These are phyloP conservation scores for Stomorhina lunata DNA, from an alignment of 2,888 invertebrate species.

Conservation along the genomic window DNA sequence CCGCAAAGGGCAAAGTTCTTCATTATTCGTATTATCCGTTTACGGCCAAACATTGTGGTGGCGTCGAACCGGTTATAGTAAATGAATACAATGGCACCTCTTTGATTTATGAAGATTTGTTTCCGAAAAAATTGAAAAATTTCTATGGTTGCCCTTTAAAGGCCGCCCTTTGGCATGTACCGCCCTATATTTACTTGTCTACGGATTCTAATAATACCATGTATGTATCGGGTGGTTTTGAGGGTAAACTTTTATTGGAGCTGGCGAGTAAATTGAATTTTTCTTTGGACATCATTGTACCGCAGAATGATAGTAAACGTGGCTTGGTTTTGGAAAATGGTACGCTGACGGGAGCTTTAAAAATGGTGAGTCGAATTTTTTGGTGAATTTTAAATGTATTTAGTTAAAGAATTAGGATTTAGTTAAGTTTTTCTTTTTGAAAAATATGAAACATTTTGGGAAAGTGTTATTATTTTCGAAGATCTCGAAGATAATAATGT, in stretches of 20 bases:
- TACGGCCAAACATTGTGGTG: slow-evolving; percentile 21
- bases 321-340: slow-evolving; percentile 54
- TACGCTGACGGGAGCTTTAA: slow-evolving; percentile 48
- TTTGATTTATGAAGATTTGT: slow-evolving; percentile 58
- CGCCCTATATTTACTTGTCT: slow-evolving; percentile 65
- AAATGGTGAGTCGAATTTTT: slow-evolving; percentile 53
- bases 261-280: slow-evolving; percentile 55
- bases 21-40: slow-evolving; percentile 65
- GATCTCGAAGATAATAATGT: too few relatives aligned
- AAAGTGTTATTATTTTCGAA: too few relatives aligned
- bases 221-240: slow-evolving; percentile 52
- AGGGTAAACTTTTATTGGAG: slow-evolving; percentile 47
- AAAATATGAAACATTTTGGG: too few relatives aligned
- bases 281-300: slow-evolving; percentile 42
- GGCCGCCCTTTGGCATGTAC: slow-evolving; percentile 67
- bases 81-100: slow-evolving; percentile 39
- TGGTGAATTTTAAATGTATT: too few relatives aligned
- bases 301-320: slow-evolving; percentile 57
- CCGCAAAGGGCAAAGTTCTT: neutral
- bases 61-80: slow-evolving; percentile 8
- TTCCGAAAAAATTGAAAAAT: slow-evolving; percentile 69
- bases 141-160: slow-evolving; percentile 72
- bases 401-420: too few relatives aligned
- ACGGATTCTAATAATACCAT: slow-evolving; percentile 17
- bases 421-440: too few relatives aligned